These are phyloP conservation scores for Echeneis naucrates DNA, from an alignment of 2,797 vertebrate species.

Conservation along the genomic window DNA sequence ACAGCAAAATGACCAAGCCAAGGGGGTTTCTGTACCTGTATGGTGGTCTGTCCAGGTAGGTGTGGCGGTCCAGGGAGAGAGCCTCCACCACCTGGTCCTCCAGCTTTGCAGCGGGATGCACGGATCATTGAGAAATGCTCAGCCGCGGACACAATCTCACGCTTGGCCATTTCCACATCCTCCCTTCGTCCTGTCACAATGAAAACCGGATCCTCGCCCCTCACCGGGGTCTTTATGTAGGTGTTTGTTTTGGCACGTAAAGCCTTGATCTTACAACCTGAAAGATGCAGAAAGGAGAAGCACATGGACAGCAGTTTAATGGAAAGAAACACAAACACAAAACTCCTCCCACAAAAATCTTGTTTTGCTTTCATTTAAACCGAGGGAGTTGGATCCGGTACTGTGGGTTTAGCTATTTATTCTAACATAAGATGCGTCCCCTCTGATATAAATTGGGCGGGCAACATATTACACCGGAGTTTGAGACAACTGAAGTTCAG, in stretches of 20 bases:
- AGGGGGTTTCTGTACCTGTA: slow-evolving; percentile 86
- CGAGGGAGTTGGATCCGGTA: too few relatives aligned
- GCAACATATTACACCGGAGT: neutral
- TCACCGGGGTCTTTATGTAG: slow-evolving; percentile 97
- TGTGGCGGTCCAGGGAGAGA: slow-evolving; percentile 90
- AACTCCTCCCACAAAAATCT: too few relatives aligned
- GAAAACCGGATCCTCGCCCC: slow-evolving; percentile 95
- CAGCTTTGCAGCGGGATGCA: slow-evolving; percentile 93
- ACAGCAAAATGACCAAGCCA: neutral
- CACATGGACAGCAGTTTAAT: neutral
- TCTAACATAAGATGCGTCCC: neutral
- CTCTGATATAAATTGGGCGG: neutral
- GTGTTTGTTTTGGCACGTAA: slow-evolving; percentile 97
- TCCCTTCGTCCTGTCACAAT: slow-evolving; percentile 96
- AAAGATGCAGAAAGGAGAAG: slow-evolving; percentile 3
- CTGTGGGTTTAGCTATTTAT: neutral
- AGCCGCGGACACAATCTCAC: slow-evolving; percentile 94
- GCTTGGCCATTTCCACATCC: slow-evolving; percentile 97
- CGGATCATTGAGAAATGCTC: slow-evolving; percentile 99
- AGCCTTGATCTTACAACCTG: slow-evolving; percentile 98
- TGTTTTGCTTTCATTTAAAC: neutral
- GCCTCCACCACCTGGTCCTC: slow-evolving; percentile 74
- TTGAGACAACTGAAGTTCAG: too few relatives aligned
- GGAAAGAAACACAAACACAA: neutral
- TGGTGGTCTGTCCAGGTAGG: slow-evolving; percentile 96